Base-by-base conservation (phyloP, 2,888 invertebrate species). In the Dasypolia templi region DNA sequence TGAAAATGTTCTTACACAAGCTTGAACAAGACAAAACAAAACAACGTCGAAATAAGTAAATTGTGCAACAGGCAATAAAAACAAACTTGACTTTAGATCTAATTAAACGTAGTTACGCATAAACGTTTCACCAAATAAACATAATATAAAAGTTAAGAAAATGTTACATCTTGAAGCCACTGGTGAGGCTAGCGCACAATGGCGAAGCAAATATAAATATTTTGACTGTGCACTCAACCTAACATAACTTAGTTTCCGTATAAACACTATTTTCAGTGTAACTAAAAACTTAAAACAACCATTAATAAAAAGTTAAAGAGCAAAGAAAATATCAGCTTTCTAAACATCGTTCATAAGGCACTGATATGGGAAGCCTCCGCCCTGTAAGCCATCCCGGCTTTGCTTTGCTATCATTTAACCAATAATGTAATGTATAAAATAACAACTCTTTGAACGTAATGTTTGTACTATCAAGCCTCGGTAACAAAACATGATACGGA, bases 1-100 rank as follows among this genome's bases (percentile, higher is more conserved):
- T 90, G 86, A 88, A 93, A 92, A 92, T 86, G 87, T 90, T 89
- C 86, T 87, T 92, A 94, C 92, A 93, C 88, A 93, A 94, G 94
- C 94, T 92, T 89, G 89, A 91, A 91, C 83, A 87, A 91, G 88
- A 92, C 88, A 91, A 93, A 92, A 91, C 86, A 75, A 89, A 88
- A 91, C 86, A 75, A 89, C 88, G 81, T 91, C 87, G 73, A 94
- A 92, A 92, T 87, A 88, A 92, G 89, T 92, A 93, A 88, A 92
- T 92, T 92, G 93, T 93, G 94, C 94, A 93, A 93, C 88, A 93
- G 90, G 92, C 92, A 88, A 90, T 85, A 86, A 89, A 85, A 90
- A 91, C 87, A 92, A 91, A 89, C 75, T 84, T 90, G 78, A 81
- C 81, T 85, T 87, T 84, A 87, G 84, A 90, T 87, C 80, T 82